phyloP scores from a whole-genome alignment of 2,113 vertebrate genomes.

The Pseudorhombus dupliciocellatus region DNA sequence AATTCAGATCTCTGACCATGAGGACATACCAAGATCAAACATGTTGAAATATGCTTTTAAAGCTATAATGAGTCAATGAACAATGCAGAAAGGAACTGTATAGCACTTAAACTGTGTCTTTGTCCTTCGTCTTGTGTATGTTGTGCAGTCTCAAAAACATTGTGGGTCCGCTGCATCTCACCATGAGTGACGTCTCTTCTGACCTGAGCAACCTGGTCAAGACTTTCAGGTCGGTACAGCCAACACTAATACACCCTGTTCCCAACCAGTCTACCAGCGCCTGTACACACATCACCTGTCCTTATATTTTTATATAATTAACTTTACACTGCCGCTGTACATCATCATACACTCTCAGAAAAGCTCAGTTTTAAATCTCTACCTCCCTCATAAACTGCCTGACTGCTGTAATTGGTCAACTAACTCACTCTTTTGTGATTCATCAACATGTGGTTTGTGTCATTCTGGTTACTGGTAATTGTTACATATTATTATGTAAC shows the following conservation, averaged over 20 bases:
- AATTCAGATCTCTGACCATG: neutral
- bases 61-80: neutral
- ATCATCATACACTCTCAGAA: no score
- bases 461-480: no score
- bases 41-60: neutral
- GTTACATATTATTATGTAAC: no score
- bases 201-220: constrained; percentile 89
- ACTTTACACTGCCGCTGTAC: no score
- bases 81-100: neutral
- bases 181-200: constrained; percentile 84
- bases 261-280: neutral
- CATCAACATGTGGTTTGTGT: no score
- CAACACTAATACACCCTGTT: neutral
- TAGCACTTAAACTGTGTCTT: neutral
- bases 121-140: neutral
- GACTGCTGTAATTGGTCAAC: no score
- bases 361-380: no score
- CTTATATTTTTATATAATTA: no score
- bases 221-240: constrained; percentile 87
- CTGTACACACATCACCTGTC: neutral
- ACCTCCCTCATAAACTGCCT: no score
- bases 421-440: no score
- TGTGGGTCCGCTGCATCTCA: constrained; percentile 85
- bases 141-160: constrained; percentile 85
- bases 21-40: neutral